Base-by-base conservation (phyloP, 2,113 vertebrate species). In the Numida meleagris region DNA sequence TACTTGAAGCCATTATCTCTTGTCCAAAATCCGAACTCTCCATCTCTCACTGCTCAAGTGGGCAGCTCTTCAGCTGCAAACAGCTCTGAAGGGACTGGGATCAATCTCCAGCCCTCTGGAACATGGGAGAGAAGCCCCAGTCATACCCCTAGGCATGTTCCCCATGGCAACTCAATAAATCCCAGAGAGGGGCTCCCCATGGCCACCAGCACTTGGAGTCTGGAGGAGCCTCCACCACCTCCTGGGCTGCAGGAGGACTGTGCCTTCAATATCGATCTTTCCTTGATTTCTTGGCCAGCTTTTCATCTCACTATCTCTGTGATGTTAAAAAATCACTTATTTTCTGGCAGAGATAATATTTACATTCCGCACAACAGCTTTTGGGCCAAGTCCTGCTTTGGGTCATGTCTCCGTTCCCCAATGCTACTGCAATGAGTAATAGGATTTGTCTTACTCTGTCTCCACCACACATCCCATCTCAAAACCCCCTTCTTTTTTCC, bases 1-100 rank as follows among this genome's bases (percentile, higher is more conserved):
- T 33, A 18, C 53, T 19, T 33, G 53, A 57, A 33, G 53, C 53
- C 53, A 33, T 57, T 18, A 12, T 18, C 53, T 57, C 53, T 33
- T 33, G 53, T 19, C 31, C 53, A 19, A 57, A 57, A 57, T 31
- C 31, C 6, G 14, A 4, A 55, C 59, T 42, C 36, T 57, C 63
- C 31, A 10, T 1, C 33, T 6, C 55, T 3, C 2, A 0, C 1
- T 45, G 55, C 59, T 38, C 40, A 13, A 2, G 2, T 0, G 7
- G 34, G 61, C 7, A 3, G 12, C 16, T 14, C 18, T 27, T 19
- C 31, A 10, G 68, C 36, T 13, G 25, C 67, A 9, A 20, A 14
- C 14, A 29, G 38, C 43, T 36, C 13, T 12, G 2, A 5, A 9
- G 42, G 31, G 13, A 2, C 1, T 3, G 20, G 42, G 31, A 4